Percentiles rank a stretch among this genome's conserved stretches.
These are phyloP conservation scores for Kryptolebias marmoratus DNA, from an alignment of 2,113 vertebrate species.

Conservation along the genomic window DNA sequence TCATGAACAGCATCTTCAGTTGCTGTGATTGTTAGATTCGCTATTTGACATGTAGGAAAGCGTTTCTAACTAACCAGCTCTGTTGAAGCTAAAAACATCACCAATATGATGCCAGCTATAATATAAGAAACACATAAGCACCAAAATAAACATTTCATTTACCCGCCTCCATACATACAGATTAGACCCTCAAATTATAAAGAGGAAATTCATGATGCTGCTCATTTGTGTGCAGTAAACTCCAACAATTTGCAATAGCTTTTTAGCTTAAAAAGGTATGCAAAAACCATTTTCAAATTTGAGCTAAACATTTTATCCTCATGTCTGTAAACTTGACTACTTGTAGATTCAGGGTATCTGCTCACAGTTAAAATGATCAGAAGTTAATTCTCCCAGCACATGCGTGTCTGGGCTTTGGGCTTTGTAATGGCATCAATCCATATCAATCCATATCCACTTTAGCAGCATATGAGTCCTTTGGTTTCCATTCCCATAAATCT, in stretches of 20 bases:
- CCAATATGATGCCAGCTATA: too few relatives aligned
- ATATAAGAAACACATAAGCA: too few relatives aligned
- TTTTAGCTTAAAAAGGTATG: too few relatives aligned
- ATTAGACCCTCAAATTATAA: too few relatives aligned
- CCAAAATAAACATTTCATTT: too few relatives aligned
- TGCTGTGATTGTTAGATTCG: conserved; percentile 2
- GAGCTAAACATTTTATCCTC: background rate
- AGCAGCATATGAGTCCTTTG: conserved; percentile 46
- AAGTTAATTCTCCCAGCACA: conserved; percentile 27
- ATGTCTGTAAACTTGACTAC: background rate
- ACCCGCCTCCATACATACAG: too few relatives aligned
- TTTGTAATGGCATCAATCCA: conserved; percentile 58
- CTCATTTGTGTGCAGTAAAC: too few relatives aligned
- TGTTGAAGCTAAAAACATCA: too few relatives aligned
- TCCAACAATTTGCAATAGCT: too few relatives aligned
- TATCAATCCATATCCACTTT: conserved; percentile 69
- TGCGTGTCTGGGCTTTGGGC: conserved; percentile 26
- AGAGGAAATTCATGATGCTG: too few relatives aligned
- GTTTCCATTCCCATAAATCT: conserved; percentile 56
- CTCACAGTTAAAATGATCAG: conserved; percentile 24
- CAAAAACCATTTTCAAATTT: too few relatives aligned
- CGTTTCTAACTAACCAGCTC: background rate
- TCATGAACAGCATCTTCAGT: conserved; percentile 11
- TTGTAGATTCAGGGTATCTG: conserved; percentile 14
- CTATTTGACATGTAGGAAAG: background rate